Conservation (phyloP, 1,140 invertebrate genomes). For the Colletes gigas region DNA sequence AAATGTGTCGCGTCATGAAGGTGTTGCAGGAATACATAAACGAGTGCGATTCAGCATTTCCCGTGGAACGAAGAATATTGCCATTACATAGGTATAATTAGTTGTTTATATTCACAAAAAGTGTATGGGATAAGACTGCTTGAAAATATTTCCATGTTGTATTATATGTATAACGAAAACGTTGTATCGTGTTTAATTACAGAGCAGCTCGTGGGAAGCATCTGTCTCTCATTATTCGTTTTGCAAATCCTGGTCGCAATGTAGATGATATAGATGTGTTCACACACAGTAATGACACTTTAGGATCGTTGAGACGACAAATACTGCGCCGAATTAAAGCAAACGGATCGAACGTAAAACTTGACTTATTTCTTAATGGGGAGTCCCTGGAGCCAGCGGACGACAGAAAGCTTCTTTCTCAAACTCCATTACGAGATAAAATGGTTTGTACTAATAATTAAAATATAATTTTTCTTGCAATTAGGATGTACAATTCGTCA, state of each 20-base stretch:
- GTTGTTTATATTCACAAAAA: not conserved
- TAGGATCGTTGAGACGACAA: slow-evolving; percentile 89
- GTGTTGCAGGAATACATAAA: slow-evolving; percentile 97
- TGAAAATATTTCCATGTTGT: too few relatives aligned
- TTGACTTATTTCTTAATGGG: slow-evolving; percentile 95
- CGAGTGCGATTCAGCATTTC: slow-evolving; percentile 96
- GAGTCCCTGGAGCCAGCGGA: slow-evolving; percentile 93
- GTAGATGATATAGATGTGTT: slow-evolving; percentile 96
- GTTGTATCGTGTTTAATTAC: slow-evolving; percentile 67
- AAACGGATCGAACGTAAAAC: slow-evolving; percentile 87
- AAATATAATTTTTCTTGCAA: too few relatives aligned
- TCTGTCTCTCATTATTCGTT: slow-evolving; percentile 91
- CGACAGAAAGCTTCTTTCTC: slow-evolving; percentile 93
- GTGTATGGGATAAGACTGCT: too few relatives aligned
- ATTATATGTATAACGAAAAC: not conserved
- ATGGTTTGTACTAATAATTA: slow-evolving; percentile 83
- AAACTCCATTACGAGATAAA: slow-evolving; percentile 95
- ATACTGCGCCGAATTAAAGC: slow-evolving; percentile 88
- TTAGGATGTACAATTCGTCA: too few relatives aligned
- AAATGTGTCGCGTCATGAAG: slow-evolving; percentile 96
- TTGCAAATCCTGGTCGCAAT: slow-evolving; percentile 94
- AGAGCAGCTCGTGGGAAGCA: slow-evolving; percentile 95
- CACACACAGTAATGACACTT: slow-evolving; percentile 96
- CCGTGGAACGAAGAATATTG: slow-evolving; percentile 93
- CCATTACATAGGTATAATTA: slow-evolving; percentile 88